phyloP scores from a whole-genome alignment of 2,113 vertebrate genomes.

The Aptenodytes patagonicus region DNA sequence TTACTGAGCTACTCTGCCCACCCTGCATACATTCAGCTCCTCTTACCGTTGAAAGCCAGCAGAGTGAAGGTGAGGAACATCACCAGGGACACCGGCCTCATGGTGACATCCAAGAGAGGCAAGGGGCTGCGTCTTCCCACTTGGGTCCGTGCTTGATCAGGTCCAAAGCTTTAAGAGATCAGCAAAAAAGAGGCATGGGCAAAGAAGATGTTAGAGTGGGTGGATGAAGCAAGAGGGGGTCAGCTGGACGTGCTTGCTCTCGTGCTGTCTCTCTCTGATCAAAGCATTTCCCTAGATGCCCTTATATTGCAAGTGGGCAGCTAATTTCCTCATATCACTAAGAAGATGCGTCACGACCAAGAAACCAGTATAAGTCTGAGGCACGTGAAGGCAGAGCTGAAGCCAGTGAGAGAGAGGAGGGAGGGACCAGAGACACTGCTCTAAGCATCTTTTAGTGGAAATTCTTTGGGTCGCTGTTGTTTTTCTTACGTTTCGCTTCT shows the following conservation, averaged over 20 bases:
- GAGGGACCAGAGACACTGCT: conserved; percentile 26
- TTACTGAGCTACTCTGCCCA: not conserved
- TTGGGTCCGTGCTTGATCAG: not conserved
- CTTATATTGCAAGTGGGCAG: conserved; percentile 59
- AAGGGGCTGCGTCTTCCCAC: not conserved
- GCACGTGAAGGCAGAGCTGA: conserved; percentile 33
- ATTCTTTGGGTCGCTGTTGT: conserved; percentile 62
- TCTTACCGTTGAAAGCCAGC: conserved; percentile 34
- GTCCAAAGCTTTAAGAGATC: not conserved
- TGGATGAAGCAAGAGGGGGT: not conserved
- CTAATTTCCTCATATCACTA: conserved; percentile 13
- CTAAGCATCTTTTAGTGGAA: conserved; percentile 68
- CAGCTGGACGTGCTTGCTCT: not conserved
- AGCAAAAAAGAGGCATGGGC: not conserved
- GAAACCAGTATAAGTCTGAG: not conserved
- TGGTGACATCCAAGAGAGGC: not conserved
- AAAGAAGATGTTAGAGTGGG: not conserved
- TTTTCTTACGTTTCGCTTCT: conserved; percentile 73
- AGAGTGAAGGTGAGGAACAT: not conserved
- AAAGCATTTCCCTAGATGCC: not conserved
- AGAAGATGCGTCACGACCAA: conserved; percentile 43
- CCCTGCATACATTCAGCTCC: not conserved
- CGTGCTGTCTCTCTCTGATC: not conserved
- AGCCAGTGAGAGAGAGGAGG: not conserved
- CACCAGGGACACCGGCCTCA: not conserved